Evolutionary conservation across 2,797 vertebrate genomes (phyloP).

Genomic region (Lagorchestes hirsutus): DNA sequence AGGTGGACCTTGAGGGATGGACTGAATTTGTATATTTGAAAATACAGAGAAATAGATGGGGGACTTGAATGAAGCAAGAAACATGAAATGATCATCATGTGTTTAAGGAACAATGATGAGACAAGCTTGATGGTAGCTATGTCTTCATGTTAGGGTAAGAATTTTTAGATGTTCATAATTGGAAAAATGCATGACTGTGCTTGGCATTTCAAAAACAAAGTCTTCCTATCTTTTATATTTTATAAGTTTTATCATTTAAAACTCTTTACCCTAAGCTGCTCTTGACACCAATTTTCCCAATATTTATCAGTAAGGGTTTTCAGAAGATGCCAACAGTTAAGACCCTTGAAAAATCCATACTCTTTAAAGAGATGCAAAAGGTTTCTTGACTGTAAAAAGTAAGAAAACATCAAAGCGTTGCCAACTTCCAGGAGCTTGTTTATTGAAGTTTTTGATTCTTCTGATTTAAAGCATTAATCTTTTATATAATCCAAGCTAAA

Average conservation of each 20-base stretch:
- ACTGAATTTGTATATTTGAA: not conserved
- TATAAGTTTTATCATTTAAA: slow-evolving; percentile 30
- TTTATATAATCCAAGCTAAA: slow-evolving; percentile 12
- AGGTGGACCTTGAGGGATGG: not conserved
- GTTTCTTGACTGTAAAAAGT: not conserved
- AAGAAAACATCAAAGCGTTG: slow-evolving; percentile 21
- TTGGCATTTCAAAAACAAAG: not conserved
- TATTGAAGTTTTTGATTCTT: slow-evolving; percentile 20
- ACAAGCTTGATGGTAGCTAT: not conserved
- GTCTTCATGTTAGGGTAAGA: not conserved
- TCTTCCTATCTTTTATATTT: not conserved
- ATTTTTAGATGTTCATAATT: too few relatives aligned
- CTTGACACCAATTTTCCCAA: slow-evolving; percentile 1
- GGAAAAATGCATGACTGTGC: too few relatives aligned
- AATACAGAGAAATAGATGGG: not conserved
- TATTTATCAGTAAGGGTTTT: slow-evolving; percentile 18
- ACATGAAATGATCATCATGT: not conserved
- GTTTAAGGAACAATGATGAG: not conserved
- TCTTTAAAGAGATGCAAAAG: slow-evolving; percentile 11
- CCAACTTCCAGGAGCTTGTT: slow-evolving; percentile 19
- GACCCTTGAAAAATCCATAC: not conserved
- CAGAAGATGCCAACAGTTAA: slow-evolving; percentile 10
- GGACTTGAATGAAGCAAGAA: too few relatives aligned
- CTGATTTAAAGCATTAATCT: slow-evolving; percentile 20
- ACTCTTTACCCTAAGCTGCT: slow-evolving; percentile 14